Evolutionary conservation across 2,797 vertebrate genomes (phyloP), one percentile per base, ranked within the genome.

Genomic region (Sparidentex hasta): DNA sequence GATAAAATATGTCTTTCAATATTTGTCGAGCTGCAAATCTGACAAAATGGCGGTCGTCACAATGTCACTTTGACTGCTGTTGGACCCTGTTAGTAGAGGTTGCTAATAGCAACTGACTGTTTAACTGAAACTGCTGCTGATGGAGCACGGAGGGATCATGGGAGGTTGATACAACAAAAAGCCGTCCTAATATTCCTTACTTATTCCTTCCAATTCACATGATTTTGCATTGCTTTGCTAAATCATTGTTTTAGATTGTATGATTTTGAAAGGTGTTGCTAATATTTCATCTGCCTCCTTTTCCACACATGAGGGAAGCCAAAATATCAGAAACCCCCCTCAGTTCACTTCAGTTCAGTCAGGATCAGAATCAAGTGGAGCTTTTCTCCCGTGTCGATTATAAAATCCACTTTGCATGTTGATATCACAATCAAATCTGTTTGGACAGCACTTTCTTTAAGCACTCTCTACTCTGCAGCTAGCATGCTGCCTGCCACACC

Each of bases 401-500:
- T 38, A 58, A 65, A 61, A 58, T 75, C 55, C n/a, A 11, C 68
- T 71, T 67, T 51, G 4, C 29, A 25, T 67, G 64, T 71, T 69
- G 54, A 52, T 51, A 56, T 65, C 51, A 50, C 56, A n/a, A 23
- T 69, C 50, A 41, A 18, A 72, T 80, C 33, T 44, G 23, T 65
- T 47, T 64, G 43, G 33, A 33, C 23, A 21, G 25, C 50, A 20
- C 63, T 51, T 44, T 71, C 44, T 74, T 69, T 20, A 54, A 74
- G 63, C 67, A 0, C 80, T 27, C 51, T 18, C 41, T 57, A 14
- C 66, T 71, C 48, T 71, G 12, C 57, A 55, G 57, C 68, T 67
- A 72, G 57, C 57, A 11, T 75, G 79, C 41, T 68, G 58, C 75
- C 71, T 46, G 62, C 57, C 79, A 62, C 25, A 73, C 57, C 0